These are phyloP conservation scores for Coptotermes formosanus DNA, from an alignment of 1,140 invertebrate genomes.

Conservation along the genomic window DNA sequence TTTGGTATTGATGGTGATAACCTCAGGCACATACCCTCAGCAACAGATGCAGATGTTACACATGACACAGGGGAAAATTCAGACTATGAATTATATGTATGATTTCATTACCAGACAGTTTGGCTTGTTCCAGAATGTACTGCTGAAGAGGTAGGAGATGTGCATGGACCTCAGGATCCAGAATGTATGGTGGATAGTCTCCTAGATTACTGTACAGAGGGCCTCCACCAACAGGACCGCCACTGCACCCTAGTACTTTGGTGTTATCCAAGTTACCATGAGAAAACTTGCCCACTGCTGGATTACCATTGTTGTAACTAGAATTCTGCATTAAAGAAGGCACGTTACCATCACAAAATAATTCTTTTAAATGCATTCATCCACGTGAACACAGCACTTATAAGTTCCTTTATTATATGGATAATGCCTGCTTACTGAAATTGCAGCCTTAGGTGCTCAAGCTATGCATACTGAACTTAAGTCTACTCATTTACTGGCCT, in stretches of 20 bases:
- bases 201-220: constrained; percentile 74
- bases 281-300: constrained; percentile 12
- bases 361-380: background rate
- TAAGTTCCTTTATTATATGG: background rate
- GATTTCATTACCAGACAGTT: constrained; percentile 59
- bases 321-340: constrained; percentile 16
- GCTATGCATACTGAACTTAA: too few relatives aligned
- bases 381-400: background rate
- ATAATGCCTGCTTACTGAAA: too few relatives aligned
- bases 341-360: background rate
- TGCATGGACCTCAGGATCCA: constrained; percentile 56
- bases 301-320: constrained; percentile 30
- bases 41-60: too few relatives aligned
- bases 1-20: too few relatives aligned
- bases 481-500: too few relatives aligned
- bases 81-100: too few relatives aligned
- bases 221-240: background rate
- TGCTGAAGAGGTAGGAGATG: constrained; percentile 81
- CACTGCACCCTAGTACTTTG: background rate
- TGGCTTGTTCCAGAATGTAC: constrained; percentile 83
- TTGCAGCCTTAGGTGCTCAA: too few relatives aligned
- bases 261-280: constrained; percentile 25
- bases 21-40: too few relatives aligned
- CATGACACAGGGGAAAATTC: too few relatives aligned
- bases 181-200: constrained; percentile 46